Base-by-base conservation (phyloP, 2,888 invertebrate species). In the Falcaria lacertinaria region DNA sequence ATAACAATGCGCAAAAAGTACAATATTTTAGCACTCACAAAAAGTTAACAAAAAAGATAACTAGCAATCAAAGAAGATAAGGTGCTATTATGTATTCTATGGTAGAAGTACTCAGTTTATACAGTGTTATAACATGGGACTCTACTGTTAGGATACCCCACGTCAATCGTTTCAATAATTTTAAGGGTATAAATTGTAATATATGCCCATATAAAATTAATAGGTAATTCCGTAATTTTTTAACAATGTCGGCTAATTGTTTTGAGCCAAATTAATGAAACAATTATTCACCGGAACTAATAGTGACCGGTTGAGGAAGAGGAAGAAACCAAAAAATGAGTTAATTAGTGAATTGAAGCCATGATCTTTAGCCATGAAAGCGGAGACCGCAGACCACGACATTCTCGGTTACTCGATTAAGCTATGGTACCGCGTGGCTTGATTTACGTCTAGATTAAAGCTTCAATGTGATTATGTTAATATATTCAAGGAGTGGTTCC, bases 281-380 rank as follows among this genome's bases (percentile, higher is more conserved):
- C 44, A 60, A 52, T 49, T 51, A 45, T 56, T 62, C 38, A 53
- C 64, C 74, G 74, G 76, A 79, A 78, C 70, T 47, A 47, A 64
- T 57, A 15, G 14, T 41, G 64, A 69, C 74, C 50, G 59, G 60
- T 62, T 55, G 54, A 77, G 80, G 80, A 80, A 76, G 65, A 56
- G 58, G 48, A 39, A 42, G 41, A 52, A 59, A 54, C 51, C 55
- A 59, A 69, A 66, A 65, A 61, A 52, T 54, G 54, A 68, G 61
- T 68, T 38, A 39, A 52, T 49, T 49, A 47, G 28, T 25, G 35
- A 42, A 43, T n/a, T n/a, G n/a, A n/a, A n/a, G n/a, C 57, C 54
- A 41, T 58, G 57, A 52, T 62, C 54, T 57, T 53, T 56, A 45
- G 42, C 44, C 44, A 43, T 43, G 34, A 52, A 33, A 56, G 28